Base-by-base conservation (phyloP, 37 sponge, comb jelly and placozoan genomes). In the Ephydatia muelleri region DNA sequence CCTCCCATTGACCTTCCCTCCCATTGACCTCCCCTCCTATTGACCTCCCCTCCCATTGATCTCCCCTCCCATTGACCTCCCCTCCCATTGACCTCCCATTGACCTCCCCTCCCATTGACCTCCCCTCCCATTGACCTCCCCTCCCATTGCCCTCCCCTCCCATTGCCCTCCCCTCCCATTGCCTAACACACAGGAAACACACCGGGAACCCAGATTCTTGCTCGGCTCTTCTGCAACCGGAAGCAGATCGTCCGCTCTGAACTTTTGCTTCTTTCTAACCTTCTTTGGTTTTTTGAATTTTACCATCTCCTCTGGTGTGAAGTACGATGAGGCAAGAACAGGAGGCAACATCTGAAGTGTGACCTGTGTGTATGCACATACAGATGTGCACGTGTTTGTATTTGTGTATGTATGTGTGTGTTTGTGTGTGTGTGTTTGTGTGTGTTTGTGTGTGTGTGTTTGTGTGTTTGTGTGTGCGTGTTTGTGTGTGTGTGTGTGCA, bases 271-370 rank as follows among this genome's bases (percentile, higher is more conserved):
- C 72, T 82, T 80, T 49, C 87, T 85, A 31, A 86, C 84, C 73
- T 91, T 91, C 83, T 92, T 94, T 2, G 92, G 92, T 65, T 92
- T 97, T 68, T 88, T 92, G 68, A 97, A 97, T 47, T 85, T 47
- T 21, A 93, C 93, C 94, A 97, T 92, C 79, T 97, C 97, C 35
- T 97, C 97, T 14, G 25, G 67, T 34, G 95, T 94, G 83, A 86
- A 97, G 88, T 95, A 97, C 71, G 95, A 95, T n/a, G 78, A 64
- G 37, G 95, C 93, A 29, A 95, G 27, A 8, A 49, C 40, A 32
- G 86, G 77, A 3, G 87, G 88, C 26, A 67, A 85, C 34, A 43
- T 35, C 26, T 84, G 67, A 48, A 95, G 75, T n/a, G 85, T 72
- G 6, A 91, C 77, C 94, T 93, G 80, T 16, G 57, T 57, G 57